Percentiles rank a stretch among this genome's conserved stretches.
Evolutionary conservation across 2,797 vertebrate genomes (phyloP).

Genomic region (Cynopterus sphinx): DNA sequence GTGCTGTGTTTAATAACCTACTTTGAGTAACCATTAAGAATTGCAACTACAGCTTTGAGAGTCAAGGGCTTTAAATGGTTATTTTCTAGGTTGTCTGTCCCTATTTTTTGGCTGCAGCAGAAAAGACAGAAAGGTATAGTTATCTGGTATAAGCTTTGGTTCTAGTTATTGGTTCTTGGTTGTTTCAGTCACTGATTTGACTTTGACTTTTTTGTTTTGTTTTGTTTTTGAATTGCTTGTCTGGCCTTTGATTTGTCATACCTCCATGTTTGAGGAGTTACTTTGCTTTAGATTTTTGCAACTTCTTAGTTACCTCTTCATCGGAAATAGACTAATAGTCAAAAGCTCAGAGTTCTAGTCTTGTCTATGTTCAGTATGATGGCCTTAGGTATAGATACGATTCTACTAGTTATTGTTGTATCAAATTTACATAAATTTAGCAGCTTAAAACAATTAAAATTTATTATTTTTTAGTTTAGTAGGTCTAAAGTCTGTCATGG

Average conservation of each 20-base stretch:
- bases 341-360: background rate
- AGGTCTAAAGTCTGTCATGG: background rate
- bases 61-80: background rate
- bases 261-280: background rate
- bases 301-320: background rate
- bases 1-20: background rate
- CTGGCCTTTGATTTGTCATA: background rate
- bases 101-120: background rate
- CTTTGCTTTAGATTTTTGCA: background rate
- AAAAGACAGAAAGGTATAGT: background rate
- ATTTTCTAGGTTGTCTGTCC: background rate
- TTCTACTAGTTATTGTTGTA: background rate
- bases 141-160: background rate
- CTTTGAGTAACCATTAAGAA: background rate
- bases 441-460: background rate
- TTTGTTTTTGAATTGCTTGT: background rate
- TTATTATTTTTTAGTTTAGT: background rate
- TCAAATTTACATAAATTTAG: background rate
- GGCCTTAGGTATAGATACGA: background rate
- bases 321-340: background rate
- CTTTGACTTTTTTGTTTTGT: background rate
- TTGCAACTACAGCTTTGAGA: background rate
- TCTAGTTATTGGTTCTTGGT: background rate
- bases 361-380: background rate
- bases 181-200: background rate